A percentile compares a stretch with the other conserved stretches of the same genome.
Conservation (phyloP, 1,140 invertebrate species). For the Mamestra configurata region DNA sequence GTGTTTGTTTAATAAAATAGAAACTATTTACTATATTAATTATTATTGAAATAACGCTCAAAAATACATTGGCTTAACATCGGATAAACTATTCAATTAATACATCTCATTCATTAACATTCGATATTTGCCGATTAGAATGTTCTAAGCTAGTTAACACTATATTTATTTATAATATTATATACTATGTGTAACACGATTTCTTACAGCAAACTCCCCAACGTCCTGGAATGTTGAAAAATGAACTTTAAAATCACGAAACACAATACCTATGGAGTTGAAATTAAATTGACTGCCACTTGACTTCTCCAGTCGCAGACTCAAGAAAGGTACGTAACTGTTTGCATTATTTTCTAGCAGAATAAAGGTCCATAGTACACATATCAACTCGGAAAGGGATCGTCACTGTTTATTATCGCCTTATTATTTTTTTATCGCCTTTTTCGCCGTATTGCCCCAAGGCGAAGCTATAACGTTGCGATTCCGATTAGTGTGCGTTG, state of each 20-base stretch:
- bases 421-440: too few relatives aligned
- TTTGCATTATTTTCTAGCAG: too few relatives aligned
- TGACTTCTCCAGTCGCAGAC: too few relatives aligned
- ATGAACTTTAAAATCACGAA: neutral
- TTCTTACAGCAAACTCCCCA: conserved; percentile 45
- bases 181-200: conserved; percentile 42
- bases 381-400: too few relatives aligned
- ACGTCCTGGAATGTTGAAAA: conserved; percentile 33
- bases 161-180: conserved; percentile 47
- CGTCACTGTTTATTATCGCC: too few relatives aligned
- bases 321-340: too few relatives aligned
- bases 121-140: conserved; percentile 54
- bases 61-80: conserved; percentile 83
- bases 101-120: conserved; percentile 64
- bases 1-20: conserved; percentile 84
- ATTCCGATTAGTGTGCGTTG: too few relatives aligned
- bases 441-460: too few relatives aligned
- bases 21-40: conserved; percentile 76
- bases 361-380: too few relatives aligned
- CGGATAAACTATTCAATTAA: conserved; percentile 66
- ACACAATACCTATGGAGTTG: neutral
- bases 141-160: conserved; percentile 56
- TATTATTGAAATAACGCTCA: conserved; percentile 78
- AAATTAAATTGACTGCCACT: too few relatives aligned
- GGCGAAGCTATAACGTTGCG: too few relatives aligned